Percentiles rank a stretch among this genome's conserved stretches.
Evolutionary conservation across 1,140 invertebrate species (phyloP).

Genomic region (Brachionus paranguensis): DNA sequence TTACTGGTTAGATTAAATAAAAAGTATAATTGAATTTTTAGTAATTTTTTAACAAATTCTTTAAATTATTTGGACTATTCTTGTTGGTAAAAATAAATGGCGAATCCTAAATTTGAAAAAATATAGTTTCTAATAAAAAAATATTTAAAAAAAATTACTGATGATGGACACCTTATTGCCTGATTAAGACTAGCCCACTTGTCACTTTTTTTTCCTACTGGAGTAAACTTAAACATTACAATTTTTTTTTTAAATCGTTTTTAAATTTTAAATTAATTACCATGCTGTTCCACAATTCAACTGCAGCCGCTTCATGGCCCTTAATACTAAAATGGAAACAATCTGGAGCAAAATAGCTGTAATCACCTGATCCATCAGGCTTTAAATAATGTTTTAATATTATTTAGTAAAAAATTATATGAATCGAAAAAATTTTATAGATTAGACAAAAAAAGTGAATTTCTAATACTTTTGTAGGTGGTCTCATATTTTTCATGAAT

Average conservation of each 20-base stretch:
- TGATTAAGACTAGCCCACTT: not conserved
- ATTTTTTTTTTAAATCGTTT: not conserved
- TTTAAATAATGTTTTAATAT: not conserved
- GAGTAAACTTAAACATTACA: not conserved
- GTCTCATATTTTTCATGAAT: conserved; percentile 33
- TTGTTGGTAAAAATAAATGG: conserved; percentile 9
- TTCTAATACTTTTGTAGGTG: not conserved
- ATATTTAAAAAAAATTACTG: not conserved
- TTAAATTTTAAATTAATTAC: not conserved
- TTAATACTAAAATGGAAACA: conserved; percentile 38
- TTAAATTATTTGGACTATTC: not conserved
- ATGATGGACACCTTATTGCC: not conserved
- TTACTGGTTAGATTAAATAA: too few relatives aligned
- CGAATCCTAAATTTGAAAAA: not conserved
- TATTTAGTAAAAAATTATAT: not conserved
- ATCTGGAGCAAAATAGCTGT: conserved; percentile 33
- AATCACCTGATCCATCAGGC: not conserved
- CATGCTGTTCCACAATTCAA: conserved; percentile 36
- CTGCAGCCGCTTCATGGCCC: conserved; percentile 31
- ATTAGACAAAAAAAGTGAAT: not conserved
- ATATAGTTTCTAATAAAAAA: too few relatives aligned
- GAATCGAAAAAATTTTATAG: not conserved
- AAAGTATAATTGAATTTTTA: too few relatives aligned
- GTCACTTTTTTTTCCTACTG: not conserved
- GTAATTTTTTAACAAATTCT: not conserved